Conservation (phyloP, 2,888 invertebrate species). For the Vannuccia rotundouncinata region DNA sequence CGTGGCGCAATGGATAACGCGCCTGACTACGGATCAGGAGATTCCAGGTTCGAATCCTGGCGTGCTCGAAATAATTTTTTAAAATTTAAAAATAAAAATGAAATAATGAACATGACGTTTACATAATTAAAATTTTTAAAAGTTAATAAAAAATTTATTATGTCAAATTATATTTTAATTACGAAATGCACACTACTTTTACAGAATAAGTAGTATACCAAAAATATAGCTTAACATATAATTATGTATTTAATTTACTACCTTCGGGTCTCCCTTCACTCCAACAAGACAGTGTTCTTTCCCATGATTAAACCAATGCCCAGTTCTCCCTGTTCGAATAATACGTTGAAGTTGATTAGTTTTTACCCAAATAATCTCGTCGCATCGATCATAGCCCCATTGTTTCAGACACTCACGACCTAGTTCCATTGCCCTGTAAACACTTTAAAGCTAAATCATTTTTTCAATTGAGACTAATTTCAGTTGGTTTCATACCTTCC, state of each 20-base stretch:
- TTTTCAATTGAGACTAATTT: background rate
- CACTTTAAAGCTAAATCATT: slow-evolving; percentile 16
- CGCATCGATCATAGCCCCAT: slow-evolving; percentile 89
- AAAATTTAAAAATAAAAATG: too few species aligned
- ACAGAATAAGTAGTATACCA: too few species aligned
- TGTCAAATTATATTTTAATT: too few species aligned
- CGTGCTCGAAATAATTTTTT: too few species aligned
- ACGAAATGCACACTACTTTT: too few species aligned
- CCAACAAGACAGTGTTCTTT: slow-evolving; percentile 95
- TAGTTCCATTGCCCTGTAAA: slow-evolving; percentile 80
- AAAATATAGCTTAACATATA: too few species aligned
- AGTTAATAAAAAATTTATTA: too few species aligned
- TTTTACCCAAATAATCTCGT: slow-evolving; percentile 97
- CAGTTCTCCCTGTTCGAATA: slow-evolving; percentile 88
- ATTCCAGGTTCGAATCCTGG: too few species aligned
- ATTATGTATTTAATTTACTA: slow-evolving; percentile 63
- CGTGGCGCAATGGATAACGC: too few species aligned
- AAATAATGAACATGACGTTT: too few species aligned
- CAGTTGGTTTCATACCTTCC: slow-evolving; percentile 63
- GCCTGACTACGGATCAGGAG: too few species aligned
- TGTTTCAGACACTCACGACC: slow-evolving; percentile 87
- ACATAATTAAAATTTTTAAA: too few species aligned
- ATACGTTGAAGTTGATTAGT: slow-evolving; percentile 94
- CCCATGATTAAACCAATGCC: slow-evolving; percentile 97
- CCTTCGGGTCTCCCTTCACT: slow-evolving; percentile 85